Evolutionary conservation across 2,888 invertebrate species (phyloP), one percentile per base, ranked within the genome.

Genomic region (Lasiommata megera): DNA sequence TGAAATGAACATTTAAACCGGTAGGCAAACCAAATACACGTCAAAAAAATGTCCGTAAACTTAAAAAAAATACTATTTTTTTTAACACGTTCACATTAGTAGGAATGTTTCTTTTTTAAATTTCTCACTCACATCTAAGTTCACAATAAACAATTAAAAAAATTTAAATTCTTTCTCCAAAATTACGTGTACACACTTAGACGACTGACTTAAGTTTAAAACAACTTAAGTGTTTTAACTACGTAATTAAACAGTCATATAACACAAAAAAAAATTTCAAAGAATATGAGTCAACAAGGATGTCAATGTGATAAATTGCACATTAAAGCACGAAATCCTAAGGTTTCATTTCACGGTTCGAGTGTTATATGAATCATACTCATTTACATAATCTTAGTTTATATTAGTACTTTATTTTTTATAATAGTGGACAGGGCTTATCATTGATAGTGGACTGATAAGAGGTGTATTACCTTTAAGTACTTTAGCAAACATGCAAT

Each of bases 301-400:
- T 34, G 56, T 47, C 54, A 58, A 29, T 34, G 47, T 53, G 55
- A 46, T 37, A 57, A 52, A 56, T 58, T 56, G 52, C 46, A 55
- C 38, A 54, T 34, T 54, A 36, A 54, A 41, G 54, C 16, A 40
- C 54, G 56, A 58, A 46, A 44, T 50, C 17, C 23, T 51, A 62
- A 54, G 59, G 63, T 60, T 62, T 57, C 56, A 55, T 40, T 53
- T 60, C 44, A 37, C 31, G 54, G 51, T 46, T 47, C 28, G 55
- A 57, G 50, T 55, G 52, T 29, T 28, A n/a, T 9, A 53, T 65
- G 64, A 65, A 23, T 65, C 59, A 65, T 34, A 36, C 14, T 11
- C 8, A 36, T 46, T 58, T 18, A 40, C 16, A 41, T 52, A 40
- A 38, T 36, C 44, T 50, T 52, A 14, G 46, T 46, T 46, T 31